Evolutionary conservation across 2,888 invertebrate species (phyloP).

Genomic region (Boloria euphrosyne): DNA sequence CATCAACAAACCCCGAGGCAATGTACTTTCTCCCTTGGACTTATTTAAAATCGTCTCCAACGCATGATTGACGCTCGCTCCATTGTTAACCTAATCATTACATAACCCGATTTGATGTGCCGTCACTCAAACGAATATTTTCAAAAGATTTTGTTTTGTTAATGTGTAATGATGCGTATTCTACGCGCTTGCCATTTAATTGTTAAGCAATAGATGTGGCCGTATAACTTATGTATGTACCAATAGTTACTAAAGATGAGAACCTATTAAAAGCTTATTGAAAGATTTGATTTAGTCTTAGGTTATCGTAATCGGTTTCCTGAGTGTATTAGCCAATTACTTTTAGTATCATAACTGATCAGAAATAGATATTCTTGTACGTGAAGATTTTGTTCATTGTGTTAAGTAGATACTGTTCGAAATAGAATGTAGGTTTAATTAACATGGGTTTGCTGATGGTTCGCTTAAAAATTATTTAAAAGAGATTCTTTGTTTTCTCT

Average conservation of each 20-base stretch:
- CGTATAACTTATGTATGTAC: constrained; percentile 67
- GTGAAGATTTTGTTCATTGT: not conserved
- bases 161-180: constrained; percentile 78
- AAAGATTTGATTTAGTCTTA: constrained; percentile 28
- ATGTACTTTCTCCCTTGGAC: constrained; percentile 74
- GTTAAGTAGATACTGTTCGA: not conserved
- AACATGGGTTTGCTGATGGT: constrained; percentile 42
- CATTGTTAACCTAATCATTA: constrained; percentile 71
- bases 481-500: constrained; percentile 35
- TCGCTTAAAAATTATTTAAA: constrained; percentile 34
- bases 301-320: constrained; percentile 24
- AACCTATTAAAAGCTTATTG: constrained; percentile 35
- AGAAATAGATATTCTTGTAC: not conserved
- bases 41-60: constrained; percentile 80
- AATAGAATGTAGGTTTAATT: constrained; percentile 38
- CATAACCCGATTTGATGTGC: constrained; percentile 71
- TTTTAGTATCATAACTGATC: constrained; percentile 1
- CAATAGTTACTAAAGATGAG: constrained; percentile 43
- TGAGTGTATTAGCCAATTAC: constrained; percentile 28
- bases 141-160: constrained; percentile 71
- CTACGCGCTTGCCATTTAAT: constrained; percentile 77
- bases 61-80: constrained; percentile 67
- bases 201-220: constrained; percentile 70
- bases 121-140: constrained; percentile 70
- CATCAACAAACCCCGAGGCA: constrained; percentile 60